Percentiles rank a stretch among this genome's conserved stretches.
Conservation (phyloP, 1,140 invertebrate species). For the Steinernema khuongi region DNA sequence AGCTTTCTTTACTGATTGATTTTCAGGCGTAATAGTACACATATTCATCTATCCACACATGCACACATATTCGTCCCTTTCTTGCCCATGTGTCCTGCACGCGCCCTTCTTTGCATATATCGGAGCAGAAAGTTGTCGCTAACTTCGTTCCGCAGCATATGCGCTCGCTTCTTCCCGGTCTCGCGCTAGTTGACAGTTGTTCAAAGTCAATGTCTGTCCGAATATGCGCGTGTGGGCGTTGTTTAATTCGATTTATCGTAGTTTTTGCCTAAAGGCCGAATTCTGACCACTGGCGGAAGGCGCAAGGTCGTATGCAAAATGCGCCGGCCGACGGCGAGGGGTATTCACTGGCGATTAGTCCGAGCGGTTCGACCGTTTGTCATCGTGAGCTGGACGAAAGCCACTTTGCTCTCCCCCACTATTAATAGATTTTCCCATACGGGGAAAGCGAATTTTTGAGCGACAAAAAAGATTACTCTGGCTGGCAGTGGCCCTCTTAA, state of each 20-base stretch:
- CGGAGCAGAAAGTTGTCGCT: too few species aligned
- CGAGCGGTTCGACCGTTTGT: not conserved
- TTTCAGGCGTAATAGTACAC: not conserved
- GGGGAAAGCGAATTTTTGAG: not conserved
- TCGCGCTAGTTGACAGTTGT: too few species aligned
- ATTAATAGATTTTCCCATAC: constrained; percentile 2
- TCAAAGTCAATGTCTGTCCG: not conserved
- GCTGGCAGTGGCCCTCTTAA: too few species aligned
- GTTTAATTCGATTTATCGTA: not conserved
- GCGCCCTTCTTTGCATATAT: too few species aligned
- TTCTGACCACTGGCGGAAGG: not conserved
- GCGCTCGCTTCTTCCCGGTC: too few species aligned
- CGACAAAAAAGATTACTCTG: too few species aligned
- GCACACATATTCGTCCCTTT: not conserved
- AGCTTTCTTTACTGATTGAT: not conserved
- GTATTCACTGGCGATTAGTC: not conserved
- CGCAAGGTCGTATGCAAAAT: constrained; percentile 10
- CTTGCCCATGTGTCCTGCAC: not conserved
- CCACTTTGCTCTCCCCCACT: not conserved
- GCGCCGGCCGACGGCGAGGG: not conserved
- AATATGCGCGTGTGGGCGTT: not conserved
- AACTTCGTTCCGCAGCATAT: too few species aligned
- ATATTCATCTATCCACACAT: not conserved
- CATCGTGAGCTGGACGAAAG: not conserved
- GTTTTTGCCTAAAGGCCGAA: not conserved